These are phyloP conservation scores for Gnathonemus echidnorhynchus DNA, from an alignment of 2,113 vertebrate genomes.

Conservation along the genomic window DNA sequence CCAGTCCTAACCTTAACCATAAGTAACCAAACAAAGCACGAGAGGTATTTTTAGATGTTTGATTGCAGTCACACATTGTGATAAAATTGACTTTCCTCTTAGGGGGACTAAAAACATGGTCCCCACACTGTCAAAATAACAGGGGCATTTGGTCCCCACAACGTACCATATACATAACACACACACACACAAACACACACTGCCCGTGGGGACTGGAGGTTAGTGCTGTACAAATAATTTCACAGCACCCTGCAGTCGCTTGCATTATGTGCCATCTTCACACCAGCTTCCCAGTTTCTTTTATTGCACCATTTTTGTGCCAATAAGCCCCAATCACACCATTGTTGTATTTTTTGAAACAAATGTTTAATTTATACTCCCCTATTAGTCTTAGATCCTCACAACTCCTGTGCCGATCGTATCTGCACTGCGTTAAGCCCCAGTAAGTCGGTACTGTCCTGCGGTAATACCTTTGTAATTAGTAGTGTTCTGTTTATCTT, in stretches of 20 bases:
- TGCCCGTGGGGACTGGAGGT: not conserved
- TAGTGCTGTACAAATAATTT: not conserved
- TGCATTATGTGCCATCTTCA: not conserved
- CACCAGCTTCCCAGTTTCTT: not conserved
- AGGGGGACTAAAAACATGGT: not conserved
- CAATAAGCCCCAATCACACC: not conserved
- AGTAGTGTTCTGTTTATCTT: constrained; percentile 6
- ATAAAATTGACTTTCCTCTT: not conserved
- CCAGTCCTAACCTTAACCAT: not conserved
- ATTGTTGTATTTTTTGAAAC: not conserved
- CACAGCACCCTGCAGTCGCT: not conserved
- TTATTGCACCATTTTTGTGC: not conserved
- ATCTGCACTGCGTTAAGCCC: not conserved
- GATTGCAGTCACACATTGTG: not conserved
- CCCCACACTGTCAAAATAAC: not conserved
- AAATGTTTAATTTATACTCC: not conserved
- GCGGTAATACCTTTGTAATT: constrained; percentile 8
- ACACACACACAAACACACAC: not conserved
- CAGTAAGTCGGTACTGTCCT: not conserved
- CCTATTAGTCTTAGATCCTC: not conserved
- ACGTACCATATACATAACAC: not conserved
- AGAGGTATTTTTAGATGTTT: not conserved
- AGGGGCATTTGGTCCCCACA: not conserved
- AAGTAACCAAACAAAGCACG: not conserved
- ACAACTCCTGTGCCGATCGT: not conserved